These are phyloP conservation scores for Andricus grossulariae DNA, from an alignment of 1,140 invertebrate species.

Conservation along the genomic window DNA sequence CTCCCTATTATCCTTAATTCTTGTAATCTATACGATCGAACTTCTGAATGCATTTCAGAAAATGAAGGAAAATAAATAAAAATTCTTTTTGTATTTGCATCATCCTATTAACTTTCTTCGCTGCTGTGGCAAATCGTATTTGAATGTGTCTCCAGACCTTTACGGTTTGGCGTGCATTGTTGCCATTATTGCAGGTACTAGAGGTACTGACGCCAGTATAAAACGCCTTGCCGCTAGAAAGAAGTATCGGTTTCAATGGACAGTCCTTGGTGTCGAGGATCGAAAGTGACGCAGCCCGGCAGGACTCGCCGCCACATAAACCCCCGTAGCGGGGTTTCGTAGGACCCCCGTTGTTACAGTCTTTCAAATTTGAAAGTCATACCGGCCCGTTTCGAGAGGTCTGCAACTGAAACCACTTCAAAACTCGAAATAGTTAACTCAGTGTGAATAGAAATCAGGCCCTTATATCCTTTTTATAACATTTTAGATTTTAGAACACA, in stretches of 20 bases:
- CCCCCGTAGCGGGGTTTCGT: conserved; percentile 41
- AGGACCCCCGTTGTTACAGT: conserved; percentile 59
- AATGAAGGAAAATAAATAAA: too few relatives aligned
- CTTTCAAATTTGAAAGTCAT: conserved; percentile 64
- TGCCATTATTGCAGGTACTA: conserved; percentile 32
- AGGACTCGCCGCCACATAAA: conserved; percentile 50
- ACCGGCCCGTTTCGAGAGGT: conserved; percentile 52
- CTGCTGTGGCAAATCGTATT: neutral
- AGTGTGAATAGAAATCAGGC: conserved; percentile 17
- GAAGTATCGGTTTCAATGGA: conserved; percentile 63
- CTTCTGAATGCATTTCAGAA: too few relatives aligned
- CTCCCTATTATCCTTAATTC: too few relatives aligned
- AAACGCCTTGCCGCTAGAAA: conserved; percentile 29
- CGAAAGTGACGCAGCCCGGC: conserved; percentile 54
- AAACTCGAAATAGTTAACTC: neutral
- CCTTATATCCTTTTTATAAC: conserved; percentile 19
- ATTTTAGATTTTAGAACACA: neutral
- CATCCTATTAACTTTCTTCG: too few relatives aligned
- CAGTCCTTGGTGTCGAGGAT: conserved; percentile 47
- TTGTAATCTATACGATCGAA: too few relatives aligned
- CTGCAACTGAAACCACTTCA: conserved; percentile 52
- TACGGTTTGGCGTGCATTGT: conserved; percentile 33
- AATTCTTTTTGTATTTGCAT: too few relatives aligned
- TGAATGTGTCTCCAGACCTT: conserved; percentile 11
- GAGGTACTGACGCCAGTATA: conserved; percentile 35